phyloP scores from a whole-genome alignment of 2,888 invertebrate genomes.

The Crocallis elinguaria region DNA sequence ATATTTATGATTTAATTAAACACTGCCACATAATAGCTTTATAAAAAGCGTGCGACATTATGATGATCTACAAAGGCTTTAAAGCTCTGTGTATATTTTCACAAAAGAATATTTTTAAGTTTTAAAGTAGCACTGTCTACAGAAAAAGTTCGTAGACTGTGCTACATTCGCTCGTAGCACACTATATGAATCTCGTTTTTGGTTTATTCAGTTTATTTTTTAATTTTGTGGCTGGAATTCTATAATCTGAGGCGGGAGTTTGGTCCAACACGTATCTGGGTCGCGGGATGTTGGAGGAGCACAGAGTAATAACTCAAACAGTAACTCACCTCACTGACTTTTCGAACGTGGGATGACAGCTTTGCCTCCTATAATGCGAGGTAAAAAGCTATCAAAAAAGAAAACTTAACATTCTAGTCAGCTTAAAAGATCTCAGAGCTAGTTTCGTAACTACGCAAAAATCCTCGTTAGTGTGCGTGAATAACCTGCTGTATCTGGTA shows the following conservation, averaged over 20 bases:
- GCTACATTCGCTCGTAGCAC: conserved; percentile 8
- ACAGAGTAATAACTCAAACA: not conserved
- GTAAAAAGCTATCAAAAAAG: no score
- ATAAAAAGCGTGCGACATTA: conserved; percentile 7
- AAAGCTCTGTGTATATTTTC: not conserved
- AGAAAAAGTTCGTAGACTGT: conserved; percentile 9
- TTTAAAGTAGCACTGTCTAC: not conserved
- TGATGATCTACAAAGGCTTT: conserved; percentile 1
- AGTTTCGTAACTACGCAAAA: no score
- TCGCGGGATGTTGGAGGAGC: conserved; percentile 48
- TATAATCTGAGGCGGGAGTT: conserved; percentile 31
- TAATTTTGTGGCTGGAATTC: conserved; percentile 32
- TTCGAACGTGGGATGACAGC: not conserved
- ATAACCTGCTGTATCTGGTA: not conserved
- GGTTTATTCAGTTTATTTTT: conserved; percentile 20
- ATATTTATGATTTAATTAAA: conserved; percentile 23
- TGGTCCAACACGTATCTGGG: conserved; percentile 62
- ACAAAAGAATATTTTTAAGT: not conserved
- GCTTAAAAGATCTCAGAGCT: no score
- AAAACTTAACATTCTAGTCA: no score
- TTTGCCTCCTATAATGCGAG: no score
- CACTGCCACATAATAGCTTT: conserved; percentile 10
- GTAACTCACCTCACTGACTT: not conserved
- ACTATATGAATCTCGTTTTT: no score
- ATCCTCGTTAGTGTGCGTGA: not conserved